Evolutionary conservation across 30 jellyfish, hydroid and myxozoan genomes (phyloP).

Genomic region (Cassiopea xamachana): DNA sequence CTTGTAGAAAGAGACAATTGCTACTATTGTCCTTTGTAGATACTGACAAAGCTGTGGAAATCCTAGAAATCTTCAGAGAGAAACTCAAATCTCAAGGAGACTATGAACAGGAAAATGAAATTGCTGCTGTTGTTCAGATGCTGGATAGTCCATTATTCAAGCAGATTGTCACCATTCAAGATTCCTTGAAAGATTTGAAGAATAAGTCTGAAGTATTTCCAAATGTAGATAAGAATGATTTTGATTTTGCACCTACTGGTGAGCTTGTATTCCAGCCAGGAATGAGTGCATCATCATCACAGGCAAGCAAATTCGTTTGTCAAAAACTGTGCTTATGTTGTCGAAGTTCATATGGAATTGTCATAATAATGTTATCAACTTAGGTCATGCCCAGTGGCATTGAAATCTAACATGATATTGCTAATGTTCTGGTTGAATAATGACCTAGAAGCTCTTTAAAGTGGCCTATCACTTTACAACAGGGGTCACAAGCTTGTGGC

Average conservation of each 20-base stretch:
- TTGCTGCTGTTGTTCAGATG: constrained; percentile 91
- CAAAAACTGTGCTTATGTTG: neutral
- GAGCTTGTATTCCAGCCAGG: constrained; percentile 82
- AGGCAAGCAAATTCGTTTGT: neutral
- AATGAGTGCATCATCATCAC: constrained; percentile 70
- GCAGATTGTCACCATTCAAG: constrained; percentile 88
- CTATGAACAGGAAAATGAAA: constrained; percentile 86
- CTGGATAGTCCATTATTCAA: constrained; percentile 88
- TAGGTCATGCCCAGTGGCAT: too few species aligned
- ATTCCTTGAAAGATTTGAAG: constrained; percentile 79
- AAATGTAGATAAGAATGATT: constrained; percentile 63
- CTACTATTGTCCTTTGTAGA: constrained; percentile 27
- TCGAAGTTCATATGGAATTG: neutral
- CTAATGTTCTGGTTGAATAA: too few species aligned
- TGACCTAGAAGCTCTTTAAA: too few species aligned
- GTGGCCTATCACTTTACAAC: too few species aligned
- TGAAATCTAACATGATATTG: too few species aligned
- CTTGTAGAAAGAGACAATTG: too few species aligned
- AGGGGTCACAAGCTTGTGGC: too few species aligned
- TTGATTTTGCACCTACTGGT: constrained; percentile 91
- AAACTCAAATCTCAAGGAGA: constrained; percentile 85
- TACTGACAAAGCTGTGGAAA: constrained; percentile 82
- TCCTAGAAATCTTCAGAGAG: constrained; percentile 87
- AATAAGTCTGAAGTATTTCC: constrained; percentile 48
- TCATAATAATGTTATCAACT: too few species aligned